These are phyloP conservation scores for Zootoca vivipara DNA, from an alignment of 2,113 vertebrate species.

Conservation along the genomic window DNA sequence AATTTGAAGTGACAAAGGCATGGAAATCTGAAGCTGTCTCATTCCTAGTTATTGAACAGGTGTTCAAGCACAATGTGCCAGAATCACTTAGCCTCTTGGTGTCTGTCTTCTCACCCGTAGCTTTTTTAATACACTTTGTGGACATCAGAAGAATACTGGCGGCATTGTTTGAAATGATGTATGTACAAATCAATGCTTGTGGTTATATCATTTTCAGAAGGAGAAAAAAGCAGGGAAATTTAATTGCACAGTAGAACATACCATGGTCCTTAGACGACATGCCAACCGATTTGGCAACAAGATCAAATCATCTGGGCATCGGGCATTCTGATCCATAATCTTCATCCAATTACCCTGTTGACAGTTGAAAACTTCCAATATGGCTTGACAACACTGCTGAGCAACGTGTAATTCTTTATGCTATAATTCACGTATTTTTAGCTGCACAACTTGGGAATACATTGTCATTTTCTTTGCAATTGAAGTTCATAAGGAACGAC, in stretches of 20 bases:
- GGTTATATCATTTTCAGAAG: background rate
- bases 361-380: background rate
- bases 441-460: background rate
- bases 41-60: constrained; percentile 4
- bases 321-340: background rate
- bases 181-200: background rate
- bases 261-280: background rate
- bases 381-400: background rate
- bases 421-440: background rate
- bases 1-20: constrained; percentile 13
- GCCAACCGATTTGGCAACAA: background rate
- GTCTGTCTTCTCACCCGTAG: background rate
- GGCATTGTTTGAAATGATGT: background rate
- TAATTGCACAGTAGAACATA: background rate
- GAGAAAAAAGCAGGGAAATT: background rate
- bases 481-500: background rate
- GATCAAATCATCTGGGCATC: background rate
- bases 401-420: background rate
- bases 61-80: background rate
- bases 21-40: background rate
- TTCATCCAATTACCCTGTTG: background rate
- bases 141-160: background rate
- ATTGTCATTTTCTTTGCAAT: background rate
- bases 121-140: background rate
- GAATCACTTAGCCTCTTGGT: background rate